Percentiles rank a stretch among this genome's conserved stretches.
These are phyloP conservation scores for Henricia sp. DNA, from an alignment of 53 echinoderm and acorn worm species.

Conservation along the genomic window DNA sequence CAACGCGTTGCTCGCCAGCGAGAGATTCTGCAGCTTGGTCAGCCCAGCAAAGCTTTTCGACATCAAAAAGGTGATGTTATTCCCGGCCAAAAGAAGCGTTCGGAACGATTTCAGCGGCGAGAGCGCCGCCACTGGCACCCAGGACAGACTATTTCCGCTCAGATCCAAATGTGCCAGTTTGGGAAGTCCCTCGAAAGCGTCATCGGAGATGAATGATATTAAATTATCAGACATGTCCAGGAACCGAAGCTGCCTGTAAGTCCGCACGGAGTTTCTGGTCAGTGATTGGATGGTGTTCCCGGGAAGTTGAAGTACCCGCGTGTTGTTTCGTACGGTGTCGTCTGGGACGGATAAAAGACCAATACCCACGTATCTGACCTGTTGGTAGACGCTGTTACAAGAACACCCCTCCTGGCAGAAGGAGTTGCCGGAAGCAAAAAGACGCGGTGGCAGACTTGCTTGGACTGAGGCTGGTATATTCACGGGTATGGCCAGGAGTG, in stretches of 20 bases:
- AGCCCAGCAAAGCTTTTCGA: conserved; percentile 24
- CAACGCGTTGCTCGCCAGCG: conserved; percentile 6
- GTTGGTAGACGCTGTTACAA: conserved; percentile 35
- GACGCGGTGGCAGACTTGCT: conserved; percentile 66
- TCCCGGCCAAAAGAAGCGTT: conserved; percentile 14
- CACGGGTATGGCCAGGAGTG: conserved; percentile 61
- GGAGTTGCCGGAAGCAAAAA: not conserved
- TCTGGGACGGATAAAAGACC: conserved; percentile 13
- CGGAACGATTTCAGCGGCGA: conserved; percentile 25
- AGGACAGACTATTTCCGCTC: conserved; percentile 27
- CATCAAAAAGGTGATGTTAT: conserved; percentile 18
- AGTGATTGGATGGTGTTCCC: conserved; percentile 13
- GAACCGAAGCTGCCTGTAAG: conserved; percentile 43
- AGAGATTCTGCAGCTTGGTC: conserved; percentile 43
- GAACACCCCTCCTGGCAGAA: conserved; percentile 39
- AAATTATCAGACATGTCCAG: conserved; percentile 30
- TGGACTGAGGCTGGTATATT: too few species aligned
- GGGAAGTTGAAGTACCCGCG: conserved; percentile 20
- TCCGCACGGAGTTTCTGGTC: not conserved
- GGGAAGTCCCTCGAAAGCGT: conserved; percentile 27
- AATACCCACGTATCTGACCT: conserved; percentile 8
- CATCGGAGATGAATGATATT: conserved; percentile 9
- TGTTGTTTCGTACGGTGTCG: conserved; percentile 53
- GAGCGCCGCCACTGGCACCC: conserved; percentile 43
- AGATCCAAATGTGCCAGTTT: conserved; percentile 28